phyloP scores from a whole-genome alignment of 2,797 vertebrate genomes.

The Cottoperca gobio region DNA sequence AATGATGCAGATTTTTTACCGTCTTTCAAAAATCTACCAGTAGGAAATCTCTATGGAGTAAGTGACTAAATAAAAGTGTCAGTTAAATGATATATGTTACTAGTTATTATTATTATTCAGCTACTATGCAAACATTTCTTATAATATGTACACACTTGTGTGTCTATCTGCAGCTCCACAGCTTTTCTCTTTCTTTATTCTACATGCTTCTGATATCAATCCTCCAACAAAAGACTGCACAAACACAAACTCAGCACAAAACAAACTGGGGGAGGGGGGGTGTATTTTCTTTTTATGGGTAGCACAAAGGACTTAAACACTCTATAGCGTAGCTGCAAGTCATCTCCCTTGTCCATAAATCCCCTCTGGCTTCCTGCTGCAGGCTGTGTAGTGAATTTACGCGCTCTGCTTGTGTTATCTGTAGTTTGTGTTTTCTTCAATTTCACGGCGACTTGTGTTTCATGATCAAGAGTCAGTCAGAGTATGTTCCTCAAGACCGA shows the following conservation, averaged over 20 bases:
- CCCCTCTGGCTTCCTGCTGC: slow-evolving; percentile 54
- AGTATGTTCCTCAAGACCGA: slow-evolving; percentile 52
- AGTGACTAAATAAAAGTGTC: not conserved
- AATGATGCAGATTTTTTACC: not conserved
- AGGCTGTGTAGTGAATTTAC: slow-evolving; percentile 41
- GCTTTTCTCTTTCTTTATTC: slow-evolving; percentile 29
- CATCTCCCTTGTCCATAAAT: slow-evolving; percentile 68
- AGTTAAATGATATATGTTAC: not conserved
- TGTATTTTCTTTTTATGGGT: slow-evolving; percentile 41
- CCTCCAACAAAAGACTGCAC: slow-evolving; percentile 36
- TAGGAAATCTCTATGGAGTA: not conserved
- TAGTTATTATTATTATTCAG: not conserved
- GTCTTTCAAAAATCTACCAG: not conserved
- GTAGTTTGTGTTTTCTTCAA: slow-evolving; percentile 63
- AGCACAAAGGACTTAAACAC: slow-evolving; percentile 60
- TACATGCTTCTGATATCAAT: slow-evolving; percentile 19
- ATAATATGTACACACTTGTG: not conserved
- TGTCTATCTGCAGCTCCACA: slow-evolving; percentile 13
- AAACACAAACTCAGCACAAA: slow-evolving; percentile 62
- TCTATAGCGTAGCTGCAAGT: slow-evolving; percentile 52
- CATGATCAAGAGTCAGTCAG: slow-evolving; percentile 58
- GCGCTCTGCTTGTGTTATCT: slow-evolving; percentile 60
- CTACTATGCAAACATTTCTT: not conserved
- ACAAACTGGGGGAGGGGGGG: slow-evolving; percentile 25
- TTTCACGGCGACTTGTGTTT: slow-evolving; percentile 68